A percentile compares a stretch with the other conserved stretches of the same genome.
Evolutionary conservation across 2,888 invertebrate species (phyloP).

Genomic region (Sisyra nigra): DNA sequence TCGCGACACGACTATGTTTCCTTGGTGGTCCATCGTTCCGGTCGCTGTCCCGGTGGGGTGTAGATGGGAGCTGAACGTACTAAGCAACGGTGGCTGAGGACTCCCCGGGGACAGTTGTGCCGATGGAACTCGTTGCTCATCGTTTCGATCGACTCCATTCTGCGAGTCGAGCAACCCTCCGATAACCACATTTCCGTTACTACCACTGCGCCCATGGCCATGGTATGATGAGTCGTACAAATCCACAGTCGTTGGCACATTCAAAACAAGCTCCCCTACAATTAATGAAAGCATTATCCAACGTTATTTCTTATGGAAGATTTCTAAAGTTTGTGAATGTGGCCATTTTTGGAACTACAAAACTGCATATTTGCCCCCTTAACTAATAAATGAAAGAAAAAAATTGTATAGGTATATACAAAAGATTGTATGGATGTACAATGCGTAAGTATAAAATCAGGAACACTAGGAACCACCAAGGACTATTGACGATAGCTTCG

Average conservation of each 20-base stretch:
- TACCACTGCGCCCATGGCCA: constrained; percentile 1
- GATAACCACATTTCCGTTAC: neutral
- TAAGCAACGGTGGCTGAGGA: constrained; percentile 42
- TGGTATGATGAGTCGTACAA: constrained; percentile 27
- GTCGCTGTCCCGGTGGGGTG: neutral
- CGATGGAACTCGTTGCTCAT: constrained; percentile 65
- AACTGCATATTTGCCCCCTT: too few relatives aligned
- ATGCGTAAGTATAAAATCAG: too few relatives aligned
- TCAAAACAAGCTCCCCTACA: constrained; percentile 42
- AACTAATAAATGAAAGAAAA: too few relatives aligned
- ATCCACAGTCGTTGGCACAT: constrained; percentile 40
- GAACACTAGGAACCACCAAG: too few relatives aligned
- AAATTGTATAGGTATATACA: too few relatives aligned
- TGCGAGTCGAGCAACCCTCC: constrained; percentile 2
- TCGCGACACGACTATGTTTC: constrained; percentile 27
- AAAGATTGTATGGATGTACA: too few relatives aligned
- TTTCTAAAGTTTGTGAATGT: too few relatives aligned
- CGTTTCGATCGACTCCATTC: constrained; percentile 38
- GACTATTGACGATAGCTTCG: too few relatives aligned
- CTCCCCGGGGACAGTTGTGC: constrained; percentile 54
- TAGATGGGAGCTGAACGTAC: constrained; percentile 3
- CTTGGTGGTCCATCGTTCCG: neutral
- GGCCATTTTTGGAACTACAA: too few relatives aligned
- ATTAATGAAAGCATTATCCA: too few relatives aligned
- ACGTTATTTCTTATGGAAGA: too few relatives aligned